Evolutionary conservation across 1,140 invertebrate species (phyloP).

Genomic region (Drosophila leontia): DNA sequence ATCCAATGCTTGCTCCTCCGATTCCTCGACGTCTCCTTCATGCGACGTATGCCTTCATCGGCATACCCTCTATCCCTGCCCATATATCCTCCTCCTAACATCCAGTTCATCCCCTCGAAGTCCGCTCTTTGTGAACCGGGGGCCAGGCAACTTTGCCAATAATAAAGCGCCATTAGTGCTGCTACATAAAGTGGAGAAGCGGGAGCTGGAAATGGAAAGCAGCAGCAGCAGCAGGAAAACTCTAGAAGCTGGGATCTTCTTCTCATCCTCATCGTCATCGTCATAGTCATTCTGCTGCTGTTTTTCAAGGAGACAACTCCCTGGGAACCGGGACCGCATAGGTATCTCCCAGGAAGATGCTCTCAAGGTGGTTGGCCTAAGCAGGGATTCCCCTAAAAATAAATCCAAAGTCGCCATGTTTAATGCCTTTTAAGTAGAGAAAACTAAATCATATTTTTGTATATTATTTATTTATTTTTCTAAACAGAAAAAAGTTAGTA

Average conservation of each 20-base stretch:
- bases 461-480: too few relatives aligned
- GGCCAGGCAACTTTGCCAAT: slow-evolving; percentile 72
- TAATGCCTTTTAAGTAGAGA: background rate
- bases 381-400: slow-evolving; percentile 9
- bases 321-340: background rate
- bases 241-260: background rate
- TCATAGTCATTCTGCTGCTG: background rate
- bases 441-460: background rate
- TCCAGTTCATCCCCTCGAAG: background rate
- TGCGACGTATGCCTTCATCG: background rate
- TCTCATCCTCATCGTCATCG: background rate
- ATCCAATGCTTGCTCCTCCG: slow-evolving; percentile 18
- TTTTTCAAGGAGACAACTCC: background rate
- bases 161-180: slow-evolving; percentile 82
- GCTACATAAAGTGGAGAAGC: slow-evolving; percentile 70
- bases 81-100: background rate
- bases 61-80: background rate
- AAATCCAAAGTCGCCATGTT: slow-evolving; percentile 4
- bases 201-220: slow-evolving; percentile 11
- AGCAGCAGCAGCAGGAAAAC: slow-evolving; percentile 17
- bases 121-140: slow-evolving; percentile 17
- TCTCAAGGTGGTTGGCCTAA: slow-evolving; percentile 3
- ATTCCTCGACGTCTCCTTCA: background rate
- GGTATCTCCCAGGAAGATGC: slow-evolving; percentile 9
- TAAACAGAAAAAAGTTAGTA: too few relatives aligned